Percentiles rank a stretch among this genome's conserved stretches.
phyloP scores from a whole-genome alignment of 2,888 invertebrate genomes.

The Limnephilus lunatus region DNA sequence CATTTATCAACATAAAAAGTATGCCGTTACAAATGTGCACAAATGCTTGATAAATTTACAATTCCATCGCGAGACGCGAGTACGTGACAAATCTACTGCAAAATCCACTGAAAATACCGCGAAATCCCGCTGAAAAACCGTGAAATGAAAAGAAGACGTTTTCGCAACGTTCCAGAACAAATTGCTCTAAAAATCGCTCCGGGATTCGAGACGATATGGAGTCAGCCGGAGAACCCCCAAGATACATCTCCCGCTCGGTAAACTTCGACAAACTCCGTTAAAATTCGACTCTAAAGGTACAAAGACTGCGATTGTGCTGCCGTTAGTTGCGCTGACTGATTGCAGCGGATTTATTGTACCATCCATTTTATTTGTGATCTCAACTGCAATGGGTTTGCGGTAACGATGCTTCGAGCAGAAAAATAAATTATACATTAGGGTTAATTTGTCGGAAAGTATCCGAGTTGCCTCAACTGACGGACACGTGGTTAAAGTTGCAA shows the following conservation, averaged over 20 bases:
- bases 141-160: not conserved
- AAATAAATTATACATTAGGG: not conserved
- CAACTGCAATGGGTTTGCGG: not conserved
- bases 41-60: not conserved
- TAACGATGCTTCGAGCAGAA: not conserved
- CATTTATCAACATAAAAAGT: not conserved
- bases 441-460: not conserved
- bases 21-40: not conserved
- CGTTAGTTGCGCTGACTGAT: slow-evolving; percentile 39
- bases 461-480: not conserved
- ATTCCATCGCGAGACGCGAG: slow-evolving; percentile 13
- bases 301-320: slow-evolving; percentile 28
- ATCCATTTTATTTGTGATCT: not conserved
- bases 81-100: slow-evolving; percentile 45
- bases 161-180: slow-evolving; percentile 28
- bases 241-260: not conserved
- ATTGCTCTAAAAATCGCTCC: slow-evolving; percentile 41
- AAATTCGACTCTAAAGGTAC: not conserved
- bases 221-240: slow-evolving; percentile 38
- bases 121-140: slow-evolving; percentile 15
- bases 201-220: slow-evolving; percentile 13
- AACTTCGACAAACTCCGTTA: slow-evolving; percentile 14
- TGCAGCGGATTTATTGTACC: slow-evolving; percentile 3
- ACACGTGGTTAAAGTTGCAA: not conserved
- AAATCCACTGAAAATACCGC: slow-evolving; percentile 30